Evolutionary conservation across 2,797 vertebrate genomes (phyloP), one percentile per base, ranked within the genome.

Genomic region (Epinephelus coioides): DNA sequence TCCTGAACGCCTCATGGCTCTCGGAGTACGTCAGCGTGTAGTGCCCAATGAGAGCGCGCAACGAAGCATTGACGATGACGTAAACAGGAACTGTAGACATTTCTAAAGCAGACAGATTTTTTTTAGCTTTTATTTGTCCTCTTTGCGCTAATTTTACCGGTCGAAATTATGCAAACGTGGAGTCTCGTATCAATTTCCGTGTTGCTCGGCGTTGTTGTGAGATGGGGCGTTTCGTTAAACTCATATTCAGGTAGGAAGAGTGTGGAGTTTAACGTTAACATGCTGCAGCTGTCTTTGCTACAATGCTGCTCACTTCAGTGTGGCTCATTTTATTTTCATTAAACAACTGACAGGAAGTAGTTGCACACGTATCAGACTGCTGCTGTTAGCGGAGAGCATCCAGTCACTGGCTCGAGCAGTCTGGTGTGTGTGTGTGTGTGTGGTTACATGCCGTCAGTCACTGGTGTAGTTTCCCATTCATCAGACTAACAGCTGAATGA

Each of bases 171-270:
- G 98, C 96, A 97, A 66, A 96, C 92, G 75, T 96, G 96, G 94
- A 94, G 93, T 81, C 93, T 96, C 64, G 93, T 97, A 77, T 92
- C 94, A 0, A 1, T 97, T 1, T 87, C 91, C 43, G 95, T 97
- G 79, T 85, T 98, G 46, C 79, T 98, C 8, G 96, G 94, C 4
- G 91, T 98, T 14, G 95, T 90, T 13, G 95, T 96, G 76, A 97
- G 97, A 88, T 99, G 98, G 98, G 86, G 96, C 2, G 96, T 99
- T 14, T 99, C 98, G 11, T 94, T 99, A n/a, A 95, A 96, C 78
- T 95, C 97, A 23, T 99, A 99, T 73, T 99, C 98, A 95, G 98
- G 98, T 99, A 90, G 54, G 92, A 88, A 76, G 6, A 38, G 23
- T 25, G 38, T 21, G 34, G 4, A 65, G 21, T 25, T 64, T 4